phyloP scores from a whole-genome alignment of 2,113 vertebrate genomes.

The Muntiacus reevesi region DNA sequence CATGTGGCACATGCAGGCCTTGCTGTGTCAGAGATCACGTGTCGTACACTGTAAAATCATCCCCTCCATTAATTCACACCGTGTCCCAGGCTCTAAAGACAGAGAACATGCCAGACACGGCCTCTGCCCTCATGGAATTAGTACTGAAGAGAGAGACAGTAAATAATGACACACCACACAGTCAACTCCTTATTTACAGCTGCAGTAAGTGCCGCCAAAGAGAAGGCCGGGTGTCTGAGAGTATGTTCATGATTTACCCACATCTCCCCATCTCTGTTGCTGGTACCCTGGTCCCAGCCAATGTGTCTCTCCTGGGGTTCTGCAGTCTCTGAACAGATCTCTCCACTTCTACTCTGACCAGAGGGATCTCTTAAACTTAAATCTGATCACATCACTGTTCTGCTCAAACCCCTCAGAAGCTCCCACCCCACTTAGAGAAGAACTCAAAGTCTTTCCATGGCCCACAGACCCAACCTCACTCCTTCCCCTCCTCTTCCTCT shows the following conservation, averaged over 20 bases:
- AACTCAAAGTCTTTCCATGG: neutral
- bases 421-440: neutral
- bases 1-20: no score
- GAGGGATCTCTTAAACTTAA: neutral
- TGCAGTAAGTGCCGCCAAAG: neutral
- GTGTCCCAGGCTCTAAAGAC: neutral
- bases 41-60: fast-evolving
- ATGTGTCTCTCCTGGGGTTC: neutral
- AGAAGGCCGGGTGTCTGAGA: neutral
- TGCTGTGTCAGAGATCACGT: neutral
- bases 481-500: no score
- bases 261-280: neutral
- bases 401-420: neutral
- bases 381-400: neutral
- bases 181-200: neutral
- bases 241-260: fast-evolving
- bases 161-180: neutral
- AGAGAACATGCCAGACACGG: neutral
- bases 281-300: neutral
- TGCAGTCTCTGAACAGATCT: neutral
- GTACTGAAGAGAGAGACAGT: neutral
- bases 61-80: neutral
- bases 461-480: neutral
- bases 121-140: neutral
- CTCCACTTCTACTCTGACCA: neutral